Evolutionary conservation across 1,140 invertebrate genomes (phyloP), one percentile per base, ranked within the genome.

Genomic region (Drosophila sturtevanti): DNA sequence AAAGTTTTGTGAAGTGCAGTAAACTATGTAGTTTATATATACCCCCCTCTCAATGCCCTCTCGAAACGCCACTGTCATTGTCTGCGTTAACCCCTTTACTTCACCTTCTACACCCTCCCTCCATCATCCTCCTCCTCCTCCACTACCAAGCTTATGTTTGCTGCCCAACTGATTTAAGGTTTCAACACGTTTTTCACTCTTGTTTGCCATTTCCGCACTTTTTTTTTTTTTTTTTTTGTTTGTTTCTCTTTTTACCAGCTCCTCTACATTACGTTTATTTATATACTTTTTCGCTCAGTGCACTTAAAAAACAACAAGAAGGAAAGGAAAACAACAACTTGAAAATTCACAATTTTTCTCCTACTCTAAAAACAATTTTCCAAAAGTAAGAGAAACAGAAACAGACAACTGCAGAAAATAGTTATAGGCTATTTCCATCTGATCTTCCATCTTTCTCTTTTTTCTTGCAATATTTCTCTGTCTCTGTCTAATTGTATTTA

Each of bases 1-100:
- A 87, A 87, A 87, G 84, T 87, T 87, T 84, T 66, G 82, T 73
- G 66, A 89, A 87, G 82, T 87, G 79, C 82, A 89, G 84, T 89
- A 89, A 87, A 89, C 79, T 87, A 82, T 84, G 76, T 89, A 82
- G 82, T 82, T 79, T 79, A 75, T 86, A 75, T 24, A 24, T 4
- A 2, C 27, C 52, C 60, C 35, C 61, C 63, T 35, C 52, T 59
- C 6, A 41, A 14, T 41, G 35, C 65, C 22, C 68, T 16, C 11
- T 4, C 9, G n/a, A 14, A 4, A 11, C 10, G 4, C 35, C 54
- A 6, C 59, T 41, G 22, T 22, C 66, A 7, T 2, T 35, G 16
- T 24, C 31, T 38, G 18, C 12, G 34, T 9, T 37, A 64, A 31
- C 35, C 48, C 73, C n/a, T n/a, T n/a, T n/a, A n/a, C n/a, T n/a